Base-by-base conservation (phyloP, 2,113 vertebrate genomes). In the Esox niger region DNA sequence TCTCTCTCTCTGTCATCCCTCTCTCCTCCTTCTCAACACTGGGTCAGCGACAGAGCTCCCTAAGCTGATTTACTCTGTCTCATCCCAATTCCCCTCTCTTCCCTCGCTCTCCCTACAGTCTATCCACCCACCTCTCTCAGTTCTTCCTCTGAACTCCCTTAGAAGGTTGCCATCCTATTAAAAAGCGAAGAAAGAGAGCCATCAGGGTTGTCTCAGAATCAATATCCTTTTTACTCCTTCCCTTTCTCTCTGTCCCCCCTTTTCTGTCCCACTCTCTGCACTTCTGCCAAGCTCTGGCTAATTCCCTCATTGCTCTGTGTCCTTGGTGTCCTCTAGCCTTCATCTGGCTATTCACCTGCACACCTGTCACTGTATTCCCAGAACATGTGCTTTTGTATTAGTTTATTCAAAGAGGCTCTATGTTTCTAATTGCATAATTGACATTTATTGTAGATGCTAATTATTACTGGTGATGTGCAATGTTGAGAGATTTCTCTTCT, bases 141-240 rank as follows among this genome's bases (percentile, higher is more conserved):
- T 64, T 52, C 46, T 49, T 15, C 10, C 13, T 5, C 54, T 64
- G 46, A 35, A 43, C 38, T 26, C 63, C 58, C 62, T 55, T 57
- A 70, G 47, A 49, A 68, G 25, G 25, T 7, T 4, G 62, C 69
- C 57, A 74, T 79, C 71, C 74, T 70, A 71, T 77, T 72, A 79
- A 66, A 62, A 64, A 43, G 56, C 26, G 43, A 70, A 71, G 61
- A 67, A 69, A 70, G 47, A 49, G 66, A 11, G 17, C 26, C 66
- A 29, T 62, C 58, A 17, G 49, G 56, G 62, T 62, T n/a, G 33
- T 74, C 64, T 78, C 23, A 49, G 67, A 66, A 79, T 73, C 78
- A 71, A 80, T 67, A 11, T 57, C 70, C 31, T 33, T 63, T 56
- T 69, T 38, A 57, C 60, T 52, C 61, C 21, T 33, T 27, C 46